phyloP scores from a whole-genome alignment of 92 coral and sea anemone species.

The Galaxea fascicularis region DNA sequence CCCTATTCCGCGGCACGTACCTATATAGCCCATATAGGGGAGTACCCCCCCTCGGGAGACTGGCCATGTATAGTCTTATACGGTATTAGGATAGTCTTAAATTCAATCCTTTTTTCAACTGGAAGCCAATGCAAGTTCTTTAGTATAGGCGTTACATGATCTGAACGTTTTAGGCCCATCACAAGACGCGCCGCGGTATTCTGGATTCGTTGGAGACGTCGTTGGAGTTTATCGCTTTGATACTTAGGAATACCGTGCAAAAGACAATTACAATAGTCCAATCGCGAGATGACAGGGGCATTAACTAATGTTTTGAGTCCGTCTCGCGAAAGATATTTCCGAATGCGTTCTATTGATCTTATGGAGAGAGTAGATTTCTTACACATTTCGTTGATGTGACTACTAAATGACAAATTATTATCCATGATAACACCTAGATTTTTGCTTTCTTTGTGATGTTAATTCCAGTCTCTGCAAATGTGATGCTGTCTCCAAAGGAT shows the following conservation, averaged over 20 bases:
- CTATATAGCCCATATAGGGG: too few species aligned
- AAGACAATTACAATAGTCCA: constrained; percentile 31
- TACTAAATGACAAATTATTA: neutral
- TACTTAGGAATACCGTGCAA: constrained; percentile 24
- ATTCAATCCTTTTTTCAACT: constrained; percentile 27
- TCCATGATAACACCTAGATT: neutral
- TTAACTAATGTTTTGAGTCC: too few species aligned
- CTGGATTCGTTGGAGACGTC: neutral
- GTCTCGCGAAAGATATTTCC: constrained; percentile 15
- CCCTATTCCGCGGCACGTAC: too few species aligned
- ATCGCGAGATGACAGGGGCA: constrained; percentile 30
- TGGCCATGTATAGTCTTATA: constrained; percentile 32
- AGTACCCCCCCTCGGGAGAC: too few species aligned
- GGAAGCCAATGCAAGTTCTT: constrained; percentile 47
- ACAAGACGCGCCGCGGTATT: constrained; percentile 31
- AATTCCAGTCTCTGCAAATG: neutral
- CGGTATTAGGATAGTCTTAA: constrained; percentile 18
- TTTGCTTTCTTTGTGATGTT: neutral
- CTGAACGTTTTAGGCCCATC: constrained; percentile 14
- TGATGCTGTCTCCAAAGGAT: neutral
- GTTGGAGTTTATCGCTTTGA: constrained; percentile 31
- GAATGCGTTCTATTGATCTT: constrained; percentile 20
- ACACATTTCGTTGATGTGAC: too few species aligned
- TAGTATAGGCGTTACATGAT: constrained; percentile 34
- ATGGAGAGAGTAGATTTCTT: constrained; percentile 8